phyloP scores from a whole-genome alignment of 2,888 invertebrate species.

The Mantis religiosa region DNA sequence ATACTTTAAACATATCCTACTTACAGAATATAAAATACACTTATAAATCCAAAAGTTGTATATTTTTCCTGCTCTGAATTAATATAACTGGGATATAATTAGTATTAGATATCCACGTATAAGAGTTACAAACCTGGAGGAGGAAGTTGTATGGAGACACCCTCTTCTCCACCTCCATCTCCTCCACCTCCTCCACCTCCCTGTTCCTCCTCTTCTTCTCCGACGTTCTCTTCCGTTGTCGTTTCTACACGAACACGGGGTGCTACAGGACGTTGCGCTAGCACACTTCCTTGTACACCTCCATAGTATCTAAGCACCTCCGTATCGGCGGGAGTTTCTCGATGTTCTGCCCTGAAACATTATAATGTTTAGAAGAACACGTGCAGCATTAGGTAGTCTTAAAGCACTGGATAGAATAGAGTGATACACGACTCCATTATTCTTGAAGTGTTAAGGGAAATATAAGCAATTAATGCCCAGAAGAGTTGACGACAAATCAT shows the following conservation, averaged over 20 bases:
- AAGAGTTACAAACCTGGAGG: constrained; percentile 36
- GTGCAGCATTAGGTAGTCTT: too few species aligned
- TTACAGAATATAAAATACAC: too few species aligned
- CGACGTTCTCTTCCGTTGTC: constrained; percentile 35
- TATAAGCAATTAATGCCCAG: too few species aligned
- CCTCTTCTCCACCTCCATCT: constrained; percentile 37
- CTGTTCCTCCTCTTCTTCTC: constrained; percentile 33
- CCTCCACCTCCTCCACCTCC: not conserved
- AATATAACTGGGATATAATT: too few species aligned
- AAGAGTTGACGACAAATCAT: too few species aligned
- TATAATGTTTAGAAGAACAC: not conserved
- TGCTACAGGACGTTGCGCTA: constrained; percentile 16
- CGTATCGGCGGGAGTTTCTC: not conserved
- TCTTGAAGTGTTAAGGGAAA: too few species aligned
- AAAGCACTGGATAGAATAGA: too few species aligned
- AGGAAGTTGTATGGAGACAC: constrained; percentile 50
- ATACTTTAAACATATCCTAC: too few species aligned
- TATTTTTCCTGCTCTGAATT: too few species aligned
- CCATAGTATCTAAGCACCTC: constrained; percentile 62
- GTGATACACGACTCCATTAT: too few species aligned
- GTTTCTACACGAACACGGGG: not conserved
- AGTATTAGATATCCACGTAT: too few species aligned
- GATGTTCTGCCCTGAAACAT: not conserved
- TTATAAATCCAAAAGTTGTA: too few species aligned
- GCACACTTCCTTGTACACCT: constrained; percentile 56